Conservation (phyloP, 1,140 invertebrate genomes). For the Magallana ariakensis region DNA sequence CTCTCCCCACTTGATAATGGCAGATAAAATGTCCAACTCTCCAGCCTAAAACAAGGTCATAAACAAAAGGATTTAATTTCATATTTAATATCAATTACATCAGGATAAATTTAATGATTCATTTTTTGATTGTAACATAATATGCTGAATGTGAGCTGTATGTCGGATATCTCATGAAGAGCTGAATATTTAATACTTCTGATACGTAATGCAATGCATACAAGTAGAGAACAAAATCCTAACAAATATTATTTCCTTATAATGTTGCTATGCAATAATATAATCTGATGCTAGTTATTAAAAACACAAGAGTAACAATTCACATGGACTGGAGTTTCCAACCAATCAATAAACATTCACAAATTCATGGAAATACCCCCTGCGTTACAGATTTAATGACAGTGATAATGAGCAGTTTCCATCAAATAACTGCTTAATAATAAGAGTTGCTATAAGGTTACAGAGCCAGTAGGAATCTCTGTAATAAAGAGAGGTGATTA, state of each 20-base stretch:
- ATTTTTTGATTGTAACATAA: no score
- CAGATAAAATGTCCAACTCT: constrained; percentile 92
- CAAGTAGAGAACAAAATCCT: no score
- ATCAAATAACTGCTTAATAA: not conserved
- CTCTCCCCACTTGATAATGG: constrained; percentile 95
- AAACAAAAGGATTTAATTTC: no score
- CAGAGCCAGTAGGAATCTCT: not conserved
- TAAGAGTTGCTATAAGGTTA: not conserved
- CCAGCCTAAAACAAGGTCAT: constrained; percentile 82
- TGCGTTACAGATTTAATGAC: not conserved
- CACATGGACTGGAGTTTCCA: not conserved
- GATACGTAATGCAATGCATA: no score
- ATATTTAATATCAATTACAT: no score
- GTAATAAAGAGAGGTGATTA: not conserved
- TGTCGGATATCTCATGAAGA: no score
- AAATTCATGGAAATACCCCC: not conserved
- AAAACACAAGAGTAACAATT: constrained; percentile 27
- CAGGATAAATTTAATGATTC: no score
- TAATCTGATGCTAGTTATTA: not conserved
- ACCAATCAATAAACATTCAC: not conserved
- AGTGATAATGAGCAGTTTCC: not conserved
- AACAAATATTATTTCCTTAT: no score
- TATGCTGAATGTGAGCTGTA: no score
- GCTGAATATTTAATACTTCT: no score
- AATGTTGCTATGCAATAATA: no score